A percentile compares a stretch with the other conserved stretches of the same genome.
These are phyloP conservation scores for Nansenia antarctica DNA, from an alignment of 2,113 vertebrate genomes.

Conservation along the genomic window DNA sequence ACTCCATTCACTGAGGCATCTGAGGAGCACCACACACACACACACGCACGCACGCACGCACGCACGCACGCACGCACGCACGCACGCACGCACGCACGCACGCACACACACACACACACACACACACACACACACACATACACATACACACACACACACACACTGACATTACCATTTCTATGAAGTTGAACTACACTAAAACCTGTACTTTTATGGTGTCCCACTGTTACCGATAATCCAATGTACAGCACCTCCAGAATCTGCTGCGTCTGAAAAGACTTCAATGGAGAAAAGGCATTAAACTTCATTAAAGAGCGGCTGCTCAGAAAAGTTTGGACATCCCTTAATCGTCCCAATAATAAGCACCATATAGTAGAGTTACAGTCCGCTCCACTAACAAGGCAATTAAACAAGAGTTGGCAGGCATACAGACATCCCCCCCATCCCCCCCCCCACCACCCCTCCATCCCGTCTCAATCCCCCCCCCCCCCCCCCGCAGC, in stretches of 20 bases:
- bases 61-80: too few relatives aligned
- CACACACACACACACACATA: too few relatives aligned
- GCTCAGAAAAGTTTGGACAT: neutral
- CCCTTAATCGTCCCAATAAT: neutral
- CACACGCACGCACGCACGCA: too few relatives aligned
- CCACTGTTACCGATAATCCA: too few relatives aligned
- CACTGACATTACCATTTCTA: too few relatives aligned
- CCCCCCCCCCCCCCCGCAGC: neutral
- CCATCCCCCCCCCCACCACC: neutral
- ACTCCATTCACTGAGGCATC: neutral
- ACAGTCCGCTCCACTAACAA: neutral
- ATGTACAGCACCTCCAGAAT: neutral
- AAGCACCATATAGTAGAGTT: neutral
- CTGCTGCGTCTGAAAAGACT: neutral
- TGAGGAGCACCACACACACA: too few relatives aligned
- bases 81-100: too few relatives aligned
- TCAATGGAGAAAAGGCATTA: neutral
- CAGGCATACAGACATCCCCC: neutral
- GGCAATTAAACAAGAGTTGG: conserved; percentile 3
- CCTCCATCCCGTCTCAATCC: neutral
- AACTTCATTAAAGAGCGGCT: neutral
- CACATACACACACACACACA: too few relatives aligned
- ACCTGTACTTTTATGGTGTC: too few relatives aligned
- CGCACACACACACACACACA: too few relatives aligned
- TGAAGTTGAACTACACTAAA: too few relatives aligned